Conservation (phyloP, 2,888 invertebrate species). For the Cephus rjabovi region DNA sequence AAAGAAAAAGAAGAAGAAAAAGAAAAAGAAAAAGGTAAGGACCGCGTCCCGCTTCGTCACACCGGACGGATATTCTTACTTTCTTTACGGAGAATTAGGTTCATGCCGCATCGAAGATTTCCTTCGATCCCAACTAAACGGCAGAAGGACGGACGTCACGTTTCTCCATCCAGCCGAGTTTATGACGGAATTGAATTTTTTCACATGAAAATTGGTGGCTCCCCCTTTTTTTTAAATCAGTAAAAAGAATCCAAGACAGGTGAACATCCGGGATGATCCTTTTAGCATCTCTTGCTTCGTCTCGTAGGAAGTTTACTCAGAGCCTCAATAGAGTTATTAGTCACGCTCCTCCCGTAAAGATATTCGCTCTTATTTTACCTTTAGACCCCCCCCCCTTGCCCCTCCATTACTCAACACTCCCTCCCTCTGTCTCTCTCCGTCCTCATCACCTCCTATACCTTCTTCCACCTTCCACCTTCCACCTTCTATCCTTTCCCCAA, state of each 20-base stretch:
- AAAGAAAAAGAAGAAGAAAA: not conserved
- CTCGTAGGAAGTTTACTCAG: conserved; percentile 6
- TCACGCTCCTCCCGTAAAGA: conserved; percentile 49
- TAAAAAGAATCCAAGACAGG: not conserved
- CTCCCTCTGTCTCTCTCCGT: not conserved
- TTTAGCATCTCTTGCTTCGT: not conserved
- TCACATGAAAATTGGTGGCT: not conserved
- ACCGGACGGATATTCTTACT: not conserved
- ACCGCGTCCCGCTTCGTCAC: conserved; percentile 11
- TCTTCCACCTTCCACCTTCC: not conserved
- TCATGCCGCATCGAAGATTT: not conserved
- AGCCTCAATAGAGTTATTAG: conserved; percentile 60
- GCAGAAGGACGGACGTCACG: not conserved
- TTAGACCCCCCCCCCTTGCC: not conserved
- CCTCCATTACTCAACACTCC: not conserved
- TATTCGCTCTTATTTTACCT: conserved; percentile 46
- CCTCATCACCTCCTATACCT: conserved; percentile 1
- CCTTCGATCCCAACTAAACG: not conserved
- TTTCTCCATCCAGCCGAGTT: not conserved
- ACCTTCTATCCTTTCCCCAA: conserved; percentile 8
- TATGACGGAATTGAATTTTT: not conserved
- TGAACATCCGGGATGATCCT: not conserved
- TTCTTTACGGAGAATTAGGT: not conserved
- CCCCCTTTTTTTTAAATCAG: not conserved
- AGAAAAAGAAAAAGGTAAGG: conserved; percentile 21